Evolutionary conservation across 92 coral and sea anemone genomes (phyloP), one percentile per base, ranked within the genome.

Genomic region (Umimayanthus kanabou): DNA sequence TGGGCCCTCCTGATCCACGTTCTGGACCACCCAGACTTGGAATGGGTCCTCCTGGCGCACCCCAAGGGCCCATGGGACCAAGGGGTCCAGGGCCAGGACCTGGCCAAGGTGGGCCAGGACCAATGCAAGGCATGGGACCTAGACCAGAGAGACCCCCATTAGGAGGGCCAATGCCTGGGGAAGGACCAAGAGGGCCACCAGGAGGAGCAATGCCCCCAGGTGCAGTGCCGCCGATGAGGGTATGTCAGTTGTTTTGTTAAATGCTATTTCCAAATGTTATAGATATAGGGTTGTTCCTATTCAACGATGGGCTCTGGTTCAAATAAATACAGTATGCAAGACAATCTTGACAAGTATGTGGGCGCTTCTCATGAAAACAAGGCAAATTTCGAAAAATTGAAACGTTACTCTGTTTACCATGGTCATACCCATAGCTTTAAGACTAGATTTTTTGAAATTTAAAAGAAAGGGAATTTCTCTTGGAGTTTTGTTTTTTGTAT

Each of bases 111-210:
- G 78, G 78, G 9, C 61, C 77, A 18, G 87, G 73, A 70, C 77
- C 87, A 26, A 69, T 83, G 87, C 87, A 83, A 83, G 87, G 66
- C n/a, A 83, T 83, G 64, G 87, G 66, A 70, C 30, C 87, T 26
- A 70, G 87, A 83, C 87, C 78, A 70, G 87, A 83, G n/a, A 69
- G 87, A 28, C 87, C 87, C 66, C 87, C 87, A 45, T 11, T 83
- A 69, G 87, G 87, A 70, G 87, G 87, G 22, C 78, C 78, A 28
- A 28, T 83, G 58, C 77, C 43, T 1, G 87, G 87, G 55, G 87
- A 83, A 18, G 87, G 87, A 47, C 64, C 77, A 4, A 83, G 87
- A 71, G 87, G 87, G n/a, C 87, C 87, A 0, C 76, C 87, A 45
- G 87, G 87, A 15, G 87, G 87, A 70, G 28, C 78, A 28, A 23